Evolutionary conservation across 2,888 invertebrate species (phyloP).

Genomic region (Campopleginae sp.): DNA sequence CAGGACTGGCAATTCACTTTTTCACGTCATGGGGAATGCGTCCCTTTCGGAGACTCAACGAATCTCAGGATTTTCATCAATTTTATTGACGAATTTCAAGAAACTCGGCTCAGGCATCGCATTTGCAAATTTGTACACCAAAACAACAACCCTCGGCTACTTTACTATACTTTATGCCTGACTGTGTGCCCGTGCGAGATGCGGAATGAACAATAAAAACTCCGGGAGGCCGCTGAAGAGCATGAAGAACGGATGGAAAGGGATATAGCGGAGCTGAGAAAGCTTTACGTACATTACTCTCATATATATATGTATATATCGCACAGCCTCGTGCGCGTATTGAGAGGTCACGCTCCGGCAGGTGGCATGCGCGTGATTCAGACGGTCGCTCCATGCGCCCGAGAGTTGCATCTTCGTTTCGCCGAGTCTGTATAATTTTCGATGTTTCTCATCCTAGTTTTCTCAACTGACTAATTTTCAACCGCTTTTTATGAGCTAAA

Average conservation of each 20-base stretch:
- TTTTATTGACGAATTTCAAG: background rate
- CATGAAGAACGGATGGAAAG: slow-evolving; percentile 59
- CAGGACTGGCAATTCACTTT: background rate
- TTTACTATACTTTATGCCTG: background rate
- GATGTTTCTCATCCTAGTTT: background rate
- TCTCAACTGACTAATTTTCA: background rate
- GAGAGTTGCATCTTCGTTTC: slow-evolving; percentile 59
- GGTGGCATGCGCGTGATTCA: slow-evolving; percentile 81
- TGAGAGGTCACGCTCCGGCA: slow-evolving; percentile 82
- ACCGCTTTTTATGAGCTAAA: too few relatives aligned
- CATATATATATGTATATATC: slow-evolving; percentile 45
- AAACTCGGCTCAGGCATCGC: too few relatives aligned
- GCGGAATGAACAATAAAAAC: slow-evolving; percentile 51
- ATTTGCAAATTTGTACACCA: too few relatives aligned
- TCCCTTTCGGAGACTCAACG: background rate
- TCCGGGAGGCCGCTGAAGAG: slow-evolving; percentile 36
- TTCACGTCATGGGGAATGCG: background rate
- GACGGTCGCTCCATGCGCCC: slow-evolving; percentile 72
- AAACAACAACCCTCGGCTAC: background rate
- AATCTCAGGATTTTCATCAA: background rate
- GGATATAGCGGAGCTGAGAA: slow-evolving; percentile 55
- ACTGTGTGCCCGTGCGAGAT: background rate
- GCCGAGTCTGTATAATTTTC: slow-evolving; percentile 3
- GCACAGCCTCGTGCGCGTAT: slow-evolving; percentile 73
- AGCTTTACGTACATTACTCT: slow-evolving; percentile 66